A percentile compares a stretch with the other conserved stretches of the same genome.
phyloP scores from a whole-genome alignment of 2,888 invertebrate genomes.

The Barypeithes pellucidus region DNA sequence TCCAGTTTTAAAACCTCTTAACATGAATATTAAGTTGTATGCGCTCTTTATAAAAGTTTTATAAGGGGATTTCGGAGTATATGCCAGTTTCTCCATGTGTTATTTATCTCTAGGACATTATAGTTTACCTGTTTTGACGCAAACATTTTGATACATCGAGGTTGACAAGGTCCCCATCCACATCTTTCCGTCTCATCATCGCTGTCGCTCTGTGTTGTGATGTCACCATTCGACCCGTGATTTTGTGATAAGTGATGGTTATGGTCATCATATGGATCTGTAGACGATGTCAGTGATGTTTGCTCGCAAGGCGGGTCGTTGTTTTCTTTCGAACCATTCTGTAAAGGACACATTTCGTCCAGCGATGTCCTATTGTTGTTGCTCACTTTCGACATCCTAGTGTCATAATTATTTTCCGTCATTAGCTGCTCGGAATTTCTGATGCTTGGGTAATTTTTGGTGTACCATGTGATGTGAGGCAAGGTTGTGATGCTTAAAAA shows the following conservation, averaged over 20 bases:
- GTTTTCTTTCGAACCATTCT: slow-evolving; percentile 53
- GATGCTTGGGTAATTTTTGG: slow-evolving; percentile 20
- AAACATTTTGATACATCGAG: slow-evolving; percentile 83
- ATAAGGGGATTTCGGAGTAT: too few relatives aligned
- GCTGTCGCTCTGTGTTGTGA: slow-evolving; percentile 64
- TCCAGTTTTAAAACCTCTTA: too few relatives aligned
- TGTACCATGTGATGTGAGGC: slow-evolving; percentile 34
- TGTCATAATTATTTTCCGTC: slow-evolving; percentile 52
- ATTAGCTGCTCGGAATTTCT: slow-evolving; percentile 23
- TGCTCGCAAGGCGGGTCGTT: slow-evolving; percentile 66
- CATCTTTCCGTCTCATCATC: slow-evolving; percentile 73
- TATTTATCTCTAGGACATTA: background rate
- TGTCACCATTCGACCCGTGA: slow-evolving; percentile 59
- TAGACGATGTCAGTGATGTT: slow-evolving; percentile 64
- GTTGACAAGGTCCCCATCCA: slow-evolving; percentile 86
- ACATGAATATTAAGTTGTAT: too few relatives aligned
- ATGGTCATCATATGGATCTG: slow-evolving; percentile 56
- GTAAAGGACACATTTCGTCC: slow-evolving; percentile 59
- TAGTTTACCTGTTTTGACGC: slow-evolving; percentile 84
- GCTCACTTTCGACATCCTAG: slow-evolving; percentile 61
- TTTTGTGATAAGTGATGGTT: slow-evolving; percentile 49
- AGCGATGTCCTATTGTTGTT: slow-evolving; percentile 63
- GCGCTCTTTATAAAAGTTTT: too few relatives aligned
- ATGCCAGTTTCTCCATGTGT: background rate
- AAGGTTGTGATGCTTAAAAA: slow-evolving; percentile 10